Evolutionary conservation across 1,140 invertebrate species (phyloP).

Genomic region (Contarinia nasturtii): DNA sequence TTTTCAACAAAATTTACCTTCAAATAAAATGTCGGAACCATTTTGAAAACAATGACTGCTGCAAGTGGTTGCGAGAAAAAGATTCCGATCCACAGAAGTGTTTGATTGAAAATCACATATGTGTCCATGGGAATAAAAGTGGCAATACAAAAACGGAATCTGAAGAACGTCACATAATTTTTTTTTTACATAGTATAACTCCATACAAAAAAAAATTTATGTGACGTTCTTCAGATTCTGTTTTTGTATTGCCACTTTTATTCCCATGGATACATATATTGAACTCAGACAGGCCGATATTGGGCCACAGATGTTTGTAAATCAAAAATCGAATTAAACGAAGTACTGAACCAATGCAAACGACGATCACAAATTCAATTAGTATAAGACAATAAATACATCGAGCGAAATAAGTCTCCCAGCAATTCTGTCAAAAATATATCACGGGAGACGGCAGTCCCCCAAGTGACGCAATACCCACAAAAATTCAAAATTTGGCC

Average conservation of each 20-base stretch:
- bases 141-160: too few relatives aligned
- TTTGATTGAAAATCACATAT: slow-evolving; percentile 63
- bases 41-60: slow-evolving; percentile 37
- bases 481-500: too few relatives aligned
- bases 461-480: too few relatives aligned
- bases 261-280: too few relatives aligned
- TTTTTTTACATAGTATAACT: too few relatives aligned
- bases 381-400: slow-evolving; percentile 52
- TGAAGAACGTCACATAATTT: too few relatives aligned
- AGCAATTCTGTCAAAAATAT: slow-evolving; percentile 32
- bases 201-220: too few relatives aligned
- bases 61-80: slow-evolving; percentile 44
- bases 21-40: slow-evolving; percentile 46
- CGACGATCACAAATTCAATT: slow-evolving; percentile 43
- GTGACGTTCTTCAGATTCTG: too few relatives aligned
- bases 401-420: slow-evolving; percentile 52
- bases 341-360: slow-evolving; percentile 30
- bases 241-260: too few relatives aligned
- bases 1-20: slow-evolving; percentile 17
- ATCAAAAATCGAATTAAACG: slow-evolving; percentile 23
- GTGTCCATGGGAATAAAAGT: slow-evolving; percentile 49
- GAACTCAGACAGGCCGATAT: slow-evolving; percentile 37
- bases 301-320: slow-evolving; percentile 11
- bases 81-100: slow-evolving; percentile 48
- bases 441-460: too few relatives aligned